Base-by-base conservation (phyloP, 2,888 invertebrate species). In the Cephonodes hylas region DNA sequence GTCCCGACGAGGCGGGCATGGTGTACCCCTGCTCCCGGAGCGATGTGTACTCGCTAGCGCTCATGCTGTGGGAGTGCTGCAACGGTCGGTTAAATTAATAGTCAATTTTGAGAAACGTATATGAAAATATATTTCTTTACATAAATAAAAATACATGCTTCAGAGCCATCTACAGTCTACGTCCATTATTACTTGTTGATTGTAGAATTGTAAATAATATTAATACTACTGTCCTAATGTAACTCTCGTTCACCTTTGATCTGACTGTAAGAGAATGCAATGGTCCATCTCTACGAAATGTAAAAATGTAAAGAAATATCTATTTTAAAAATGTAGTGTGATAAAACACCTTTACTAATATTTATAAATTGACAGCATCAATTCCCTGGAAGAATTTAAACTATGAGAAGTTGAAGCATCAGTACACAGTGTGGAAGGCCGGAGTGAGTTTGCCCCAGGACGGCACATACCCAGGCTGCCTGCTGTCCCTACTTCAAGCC, bases 61-160 rank as follows among this genome's bases (percentile, higher is more conserved):
- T 91, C 58, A 71, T 93, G 3, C 73, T 93, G 0, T 92, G 90
- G 92, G 93, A 93, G 70, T 79, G 88, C 63, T 92, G 91, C 69
- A 93, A 91, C 71, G 89, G 93, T 93, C 67, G 75, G 77, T 63
- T n/a, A n/a, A 6, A 20, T 44, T 18, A 7, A 18, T 44, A n/a
- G n/a, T n/a, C n/a, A n/a, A n/a, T n/a, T n/a, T n/a, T n/a, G n/a
- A n/a, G n/a, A n/a, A n/a, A n/a, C n/a, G n/a, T n/a, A n/a, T n/a
- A n/a, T n/a, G n/a, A n/a, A n/a, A n/a, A n/a, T n/a, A n/a, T n/a
- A n/a, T n/a, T n/a, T n/a, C n/a, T n/a, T n/a, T n/a, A n/a, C n/a
- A n/a, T 20, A 15, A 18, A 3, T 44, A 6, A 8, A 18, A 20
- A 10, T 10, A 10, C 8, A 2, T 8, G 5, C 1, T 2, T 15